Conservation (phyloP, 2,797 vertebrate genomes). For the Dromococcyx pavoninus region DNA sequence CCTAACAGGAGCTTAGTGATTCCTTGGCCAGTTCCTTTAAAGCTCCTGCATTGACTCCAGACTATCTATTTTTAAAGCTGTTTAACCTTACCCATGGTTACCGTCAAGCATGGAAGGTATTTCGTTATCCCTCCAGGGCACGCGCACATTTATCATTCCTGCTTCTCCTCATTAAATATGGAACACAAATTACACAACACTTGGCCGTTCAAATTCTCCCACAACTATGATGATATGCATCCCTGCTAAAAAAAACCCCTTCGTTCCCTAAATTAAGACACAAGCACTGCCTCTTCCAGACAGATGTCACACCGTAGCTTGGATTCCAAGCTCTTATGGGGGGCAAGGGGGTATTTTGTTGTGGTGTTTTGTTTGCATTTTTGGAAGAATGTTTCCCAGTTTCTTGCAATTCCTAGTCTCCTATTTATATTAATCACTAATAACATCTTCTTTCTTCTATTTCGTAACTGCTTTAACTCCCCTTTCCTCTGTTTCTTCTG, state of each 20-base stretch:
- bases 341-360: neutral
- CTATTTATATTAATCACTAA: neutral
- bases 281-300: neutral
- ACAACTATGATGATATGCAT: slow-evolving; percentile 10
- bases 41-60: slow-evolving; percentile 18
- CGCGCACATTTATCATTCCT: slow-evolving; percentile 24
- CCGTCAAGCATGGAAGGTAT: neutral
- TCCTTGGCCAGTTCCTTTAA: neutral
- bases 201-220: slow-evolving; percentile 32
- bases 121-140: slow-evolving; percentile 25
- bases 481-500: neutral
- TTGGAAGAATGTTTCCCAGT: too few relatives aligned
- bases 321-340: neutral
- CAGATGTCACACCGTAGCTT: neutral
- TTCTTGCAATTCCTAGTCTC: neutral
- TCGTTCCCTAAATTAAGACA: neutral
- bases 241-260: neutral
- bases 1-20: neutral
- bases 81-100: slow-evolving; percentile 24
- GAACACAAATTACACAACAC: slow-evolving; percentile 54
- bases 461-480: neutral
- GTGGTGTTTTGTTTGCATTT: neutral
- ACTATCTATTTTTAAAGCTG: slow-evolving; percentile 35
- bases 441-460: neutral
- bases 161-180: slow-evolving; percentile 55